phyloP scores from a whole-genome alignment of 2,888 invertebrate genomes.

The Saturnia pavonia region DNA sequence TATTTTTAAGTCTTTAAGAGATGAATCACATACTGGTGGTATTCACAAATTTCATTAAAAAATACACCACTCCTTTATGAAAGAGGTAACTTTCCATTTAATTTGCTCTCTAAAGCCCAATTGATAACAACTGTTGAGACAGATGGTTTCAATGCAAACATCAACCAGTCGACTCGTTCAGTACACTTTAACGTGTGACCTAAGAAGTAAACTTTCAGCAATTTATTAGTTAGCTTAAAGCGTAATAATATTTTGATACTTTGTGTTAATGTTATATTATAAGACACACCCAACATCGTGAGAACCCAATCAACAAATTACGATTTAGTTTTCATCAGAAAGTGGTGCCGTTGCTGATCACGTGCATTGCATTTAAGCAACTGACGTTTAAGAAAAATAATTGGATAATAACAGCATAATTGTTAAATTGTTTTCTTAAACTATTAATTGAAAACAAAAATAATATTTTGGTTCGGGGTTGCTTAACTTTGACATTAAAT shows the following conservation, averaged over 20 bases:
- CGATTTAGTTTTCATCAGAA: no score
- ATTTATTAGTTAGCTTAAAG: not conserved
- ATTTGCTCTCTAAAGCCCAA: constrained; percentile 36
- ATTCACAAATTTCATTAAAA: constrained; percentile 16
- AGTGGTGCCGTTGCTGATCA: no score
- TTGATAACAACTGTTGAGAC: constrained; percentile 39
- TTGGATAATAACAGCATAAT: no score
- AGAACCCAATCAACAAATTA: no score
- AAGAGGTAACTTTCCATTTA: constrained; percentile 36
- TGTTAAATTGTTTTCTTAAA: no score
- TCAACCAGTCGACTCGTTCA: constrained; percentile 34
- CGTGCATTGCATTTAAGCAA: no score
- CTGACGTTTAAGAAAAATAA: no score
- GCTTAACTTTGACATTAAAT: no score
- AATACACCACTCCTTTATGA: constrained; percentile 30
- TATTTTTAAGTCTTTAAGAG: not conserved
- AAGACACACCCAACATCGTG: no score
- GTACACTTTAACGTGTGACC: constrained; percentile 26
- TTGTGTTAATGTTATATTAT: no score
- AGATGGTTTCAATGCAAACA: constrained; percentile 37
- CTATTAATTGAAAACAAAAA: no score
- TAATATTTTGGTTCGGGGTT: no score
- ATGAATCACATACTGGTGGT: not conserved
- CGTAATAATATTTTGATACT: not conserved
- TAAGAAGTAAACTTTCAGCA: constrained; percentile 20